A percentile compares a stretch with the other conserved stretches of the same genome.
These are phyloP conservation scores for Oceanodroma leucorhoa DNA, from an alignment of 2,797 vertebrate genomes.

Conservation along the genomic window DNA sequence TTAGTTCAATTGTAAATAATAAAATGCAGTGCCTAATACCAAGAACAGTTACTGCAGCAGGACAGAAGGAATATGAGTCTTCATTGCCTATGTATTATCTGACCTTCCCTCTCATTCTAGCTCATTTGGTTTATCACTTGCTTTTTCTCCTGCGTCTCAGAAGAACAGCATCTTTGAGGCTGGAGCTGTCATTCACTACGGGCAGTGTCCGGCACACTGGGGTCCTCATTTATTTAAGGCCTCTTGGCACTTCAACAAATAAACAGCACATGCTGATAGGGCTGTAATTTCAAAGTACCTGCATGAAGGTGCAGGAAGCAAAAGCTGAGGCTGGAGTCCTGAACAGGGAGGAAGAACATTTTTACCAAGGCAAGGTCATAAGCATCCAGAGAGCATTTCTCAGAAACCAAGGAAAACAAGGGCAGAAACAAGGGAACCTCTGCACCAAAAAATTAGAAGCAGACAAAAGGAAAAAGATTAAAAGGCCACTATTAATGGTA, in stretches of 20 bases:
- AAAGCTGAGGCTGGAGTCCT: background rate
- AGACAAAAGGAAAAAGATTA: background rate
- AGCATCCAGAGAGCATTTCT: background rate
- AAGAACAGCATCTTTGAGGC: background rate
- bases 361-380: fast-evolving
- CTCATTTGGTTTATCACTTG: background rate
- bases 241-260: background rate
- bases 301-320: background rate
- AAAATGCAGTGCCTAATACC: background rate
- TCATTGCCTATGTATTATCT: background rate
- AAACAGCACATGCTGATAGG: background rate
- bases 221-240: background rate
- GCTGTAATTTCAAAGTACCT: background rate
- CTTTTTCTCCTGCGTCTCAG: background rate
- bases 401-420: background rate
- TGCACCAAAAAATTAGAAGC: background rate
- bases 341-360: background rate
- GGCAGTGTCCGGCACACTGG: background rate
- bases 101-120: background rate
- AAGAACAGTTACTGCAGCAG: background rate
- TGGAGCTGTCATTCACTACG: background rate
- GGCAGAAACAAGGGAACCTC: background rate
- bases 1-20: background rate
- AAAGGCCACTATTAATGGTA: fast-evolving
- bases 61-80: background rate